Base-by-base conservation (phyloP, 2,888 invertebrate genomes). In the Synanthedon vespiformis region DNA sequence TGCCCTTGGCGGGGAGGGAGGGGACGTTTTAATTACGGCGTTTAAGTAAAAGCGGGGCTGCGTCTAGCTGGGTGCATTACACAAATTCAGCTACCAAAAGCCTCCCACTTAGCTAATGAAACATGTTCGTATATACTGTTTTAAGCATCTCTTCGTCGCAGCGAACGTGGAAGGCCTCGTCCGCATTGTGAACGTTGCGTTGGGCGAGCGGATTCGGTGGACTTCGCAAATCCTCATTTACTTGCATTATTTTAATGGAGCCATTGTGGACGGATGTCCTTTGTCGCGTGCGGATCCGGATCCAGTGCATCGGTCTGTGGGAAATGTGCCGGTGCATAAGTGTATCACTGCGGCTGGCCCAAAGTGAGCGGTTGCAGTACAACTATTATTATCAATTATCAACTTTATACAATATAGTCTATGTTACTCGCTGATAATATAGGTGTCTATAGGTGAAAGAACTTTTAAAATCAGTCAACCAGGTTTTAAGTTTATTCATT, bases 171-270 rank as follows among this genome's bases (percentile, higher is more conserved):
- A 34, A 63, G 67, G 67, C 70, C 67, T 63, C 63, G 58, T 55
- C 57, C 66, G 76, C 68, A 83, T 84, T 80, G 81, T 84, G 72
- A 68, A 67, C 70, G 70, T 62, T 63, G 67, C 70, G 70, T 63
- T 63, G 69, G 69, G 70, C 66, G 68, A 59, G 65, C 74, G 77
- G 80, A 80, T 83, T 80, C 78, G 82, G 79, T 67, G 73, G 77
- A 75, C 78, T 80, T 81, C 78, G 76, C 82, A 80, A 83, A 82
- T 86, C 83, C 86, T 85, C 86, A 85, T 87, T 86, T 87, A 86
- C 86, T 86, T 85, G 85, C 86, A 86, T 87, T 87, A 87, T 87
- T 87, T 87, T 87, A 87, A 87, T 87, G 87, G 85, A 85, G 80
- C 82, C 73, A 87, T 87, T 86, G 87, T 87, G 82, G 81, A 68